Evolutionary conservation across 2,797 vertebrate species (phyloP).

Genomic region (Peromyscus melanophrys): DNA sequence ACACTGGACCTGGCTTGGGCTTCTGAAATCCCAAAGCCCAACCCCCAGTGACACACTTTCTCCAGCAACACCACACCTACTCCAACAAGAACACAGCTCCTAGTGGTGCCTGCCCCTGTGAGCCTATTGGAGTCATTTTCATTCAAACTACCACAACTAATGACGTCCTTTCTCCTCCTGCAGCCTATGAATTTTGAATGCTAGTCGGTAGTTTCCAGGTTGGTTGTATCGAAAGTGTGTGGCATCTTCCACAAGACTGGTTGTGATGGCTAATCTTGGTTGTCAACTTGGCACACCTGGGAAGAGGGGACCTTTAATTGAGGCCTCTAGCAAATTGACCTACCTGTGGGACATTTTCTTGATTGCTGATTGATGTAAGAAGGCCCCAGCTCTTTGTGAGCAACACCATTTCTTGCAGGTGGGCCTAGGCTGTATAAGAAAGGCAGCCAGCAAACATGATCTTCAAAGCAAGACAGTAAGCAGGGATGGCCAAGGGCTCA

Average conservation of each 20-base stretch:
- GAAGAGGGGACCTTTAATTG: neutral
- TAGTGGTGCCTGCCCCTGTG: neutral
- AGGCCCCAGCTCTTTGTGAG: neutral
- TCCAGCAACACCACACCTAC: neutral
- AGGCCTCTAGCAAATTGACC: neutral
- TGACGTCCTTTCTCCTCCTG: neutral
- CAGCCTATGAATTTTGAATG: neutral
- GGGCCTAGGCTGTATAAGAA: neutral
- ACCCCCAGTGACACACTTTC: neutral
- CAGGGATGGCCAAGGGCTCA: conserved; percentile 31
- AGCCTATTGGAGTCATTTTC: neutral
- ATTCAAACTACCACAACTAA: neutral
- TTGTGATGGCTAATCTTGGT: neutral
- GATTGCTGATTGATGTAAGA: neutral
- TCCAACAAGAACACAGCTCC: neutral
- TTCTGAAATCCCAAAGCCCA: neutral
- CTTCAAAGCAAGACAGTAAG: neutral
- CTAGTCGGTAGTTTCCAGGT: neutral
- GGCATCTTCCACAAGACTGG: neutral
- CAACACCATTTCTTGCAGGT: neutral
- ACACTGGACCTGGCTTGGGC: neutral
- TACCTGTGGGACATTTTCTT: neutral
- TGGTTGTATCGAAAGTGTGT: neutral
- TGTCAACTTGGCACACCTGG: neutral
- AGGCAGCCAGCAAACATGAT: neutral